Base-by-base conservation (phyloP, 2,797 vertebrate species). In the Holocentrus rufus region DNA sequence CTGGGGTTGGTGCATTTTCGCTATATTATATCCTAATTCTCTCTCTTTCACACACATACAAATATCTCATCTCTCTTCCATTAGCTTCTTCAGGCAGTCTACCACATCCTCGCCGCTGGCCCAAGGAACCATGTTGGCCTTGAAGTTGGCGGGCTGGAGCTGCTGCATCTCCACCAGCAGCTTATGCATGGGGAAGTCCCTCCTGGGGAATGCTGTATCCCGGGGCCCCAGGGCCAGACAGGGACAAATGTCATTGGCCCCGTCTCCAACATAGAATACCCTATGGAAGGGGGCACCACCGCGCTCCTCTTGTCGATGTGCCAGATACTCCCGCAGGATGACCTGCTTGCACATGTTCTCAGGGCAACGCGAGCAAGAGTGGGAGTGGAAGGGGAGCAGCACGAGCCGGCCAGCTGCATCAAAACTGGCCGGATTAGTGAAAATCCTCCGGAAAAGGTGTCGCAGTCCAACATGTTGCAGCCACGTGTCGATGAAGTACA, bases 331-430 rank as follows among this genome's bases (percentile, higher is more conserved):
- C 0, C 85, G 85, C 0, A 98, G 90, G 81, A 96, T 95, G 30
- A 93, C 94, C 87, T 96, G 94, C 83, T 98, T 98, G 92, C 97
- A 99, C 97, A 98, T 97, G 91, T 98, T 98, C 76, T 94, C 87
- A 0, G 97, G 97, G 85, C 97, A 99, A 20, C 85, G 79, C 6
- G 88, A 56, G 87, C 97, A 99, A 15, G 78, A 86, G 90, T 98
- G 97, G 15, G 95, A 87, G 92, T 99, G 97, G 89, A 95, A 97
- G 15, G 97, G 95, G n/a, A 90, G 90, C 68, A 98, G 79, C 36
- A 91, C 83, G 5, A 99, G 88, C n/a, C 90, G 87, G 0, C 95
- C 96, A 0, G 80, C 76, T 0, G 85, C 88, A 31, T 96, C 95
- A 1, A 95, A 93, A 67, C 91, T 72, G 0, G 94, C 92, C 0